Evolutionary conservation across 2,797 vertebrate species (phyloP).

Genomic region (Kryptopterus vitreolus): DNA sequence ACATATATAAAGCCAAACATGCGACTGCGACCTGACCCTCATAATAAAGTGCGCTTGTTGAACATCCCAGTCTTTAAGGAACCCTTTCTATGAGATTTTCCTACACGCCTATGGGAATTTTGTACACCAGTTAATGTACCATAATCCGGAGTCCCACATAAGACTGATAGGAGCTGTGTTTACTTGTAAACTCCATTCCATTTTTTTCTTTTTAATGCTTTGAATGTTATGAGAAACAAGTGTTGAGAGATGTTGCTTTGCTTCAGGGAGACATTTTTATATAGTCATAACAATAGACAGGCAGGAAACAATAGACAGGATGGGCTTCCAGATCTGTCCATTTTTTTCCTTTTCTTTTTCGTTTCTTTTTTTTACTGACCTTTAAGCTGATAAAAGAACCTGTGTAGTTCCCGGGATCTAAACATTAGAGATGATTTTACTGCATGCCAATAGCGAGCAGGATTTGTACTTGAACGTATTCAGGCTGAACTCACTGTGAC

Average conservation of each 20-base stretch:
- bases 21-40: not conserved
- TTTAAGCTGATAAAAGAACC: not conserved
- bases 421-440: not conserved
- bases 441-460: not conserved
- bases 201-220: constrained; percentile 10
- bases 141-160: not conserved
- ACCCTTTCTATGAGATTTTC: not conserved
- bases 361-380: no score
- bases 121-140: not conserved
- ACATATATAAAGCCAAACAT: not conserved
- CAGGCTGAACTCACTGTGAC: not conserved
- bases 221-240: not conserved
- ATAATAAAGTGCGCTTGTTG: not conserved
- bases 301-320: not conserved
- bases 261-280: not conserved
- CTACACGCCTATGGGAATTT: not conserved
- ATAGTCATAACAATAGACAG: not conserved
- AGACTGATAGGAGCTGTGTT: no score
- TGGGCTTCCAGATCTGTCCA: not conserved
- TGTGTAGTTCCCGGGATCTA: not conserved
- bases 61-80: not conserved
- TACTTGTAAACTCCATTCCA: not conserved
- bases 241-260: not conserved
- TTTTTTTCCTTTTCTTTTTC: no score
- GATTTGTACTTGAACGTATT: not conserved